Percentiles rank a stretch among this genome's conserved stretches.
Evolutionary conservation across 37 sponge, comb jelly and placozoan genomes (phyloP).

Genomic region (Chondrosia reniformis): DNA sequence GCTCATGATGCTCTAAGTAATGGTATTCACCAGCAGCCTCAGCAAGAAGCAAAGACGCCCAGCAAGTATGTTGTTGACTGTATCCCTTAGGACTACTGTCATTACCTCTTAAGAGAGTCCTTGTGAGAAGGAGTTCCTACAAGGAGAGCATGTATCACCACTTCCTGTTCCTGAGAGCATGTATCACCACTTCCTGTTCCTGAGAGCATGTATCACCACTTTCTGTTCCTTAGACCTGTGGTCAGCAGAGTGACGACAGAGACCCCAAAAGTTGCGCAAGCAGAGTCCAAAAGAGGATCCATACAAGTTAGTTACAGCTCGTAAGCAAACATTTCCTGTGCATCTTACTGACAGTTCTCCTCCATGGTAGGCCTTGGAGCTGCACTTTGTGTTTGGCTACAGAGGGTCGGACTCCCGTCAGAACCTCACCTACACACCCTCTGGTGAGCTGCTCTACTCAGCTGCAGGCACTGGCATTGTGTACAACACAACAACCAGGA

Average conservation of each 20-base stretch:
- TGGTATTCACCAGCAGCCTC: constrained; percentile 38
- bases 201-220: too few relatives aligned
- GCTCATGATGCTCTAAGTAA: constrained; percentile 48
- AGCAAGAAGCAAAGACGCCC: too few relatives aligned
- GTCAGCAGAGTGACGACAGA: background rate
- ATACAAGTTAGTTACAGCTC: constrained; percentile 59
- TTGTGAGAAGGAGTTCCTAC: too few relatives aligned
- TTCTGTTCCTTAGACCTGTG: background rate
- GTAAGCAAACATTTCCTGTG: background rate
- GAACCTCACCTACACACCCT: constrained; percentile 69
- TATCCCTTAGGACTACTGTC: background rate
- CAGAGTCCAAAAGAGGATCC: background rate
- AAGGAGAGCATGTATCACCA: too few relatives aligned
- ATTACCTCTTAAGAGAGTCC: too few relatives aligned
- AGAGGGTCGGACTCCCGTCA: constrained; percentile 95
- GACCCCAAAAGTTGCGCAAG: constrained; percentile 24
- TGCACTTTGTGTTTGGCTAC: constrained; percentile 93
- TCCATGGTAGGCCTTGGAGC: constrained; percentile 52
- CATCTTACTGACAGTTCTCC: background rate
- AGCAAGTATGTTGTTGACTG: background rate
- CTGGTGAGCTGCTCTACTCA: constrained; percentile 73
- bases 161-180: too few relatives aligned
- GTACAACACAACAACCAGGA: constrained; percentile 52
- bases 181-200: too few relatives aligned
- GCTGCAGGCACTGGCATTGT: constrained; percentile 95